phyloP scores from a whole-genome alignment of 2,797 vertebrate species.

The Lates japonicus region DNA sequence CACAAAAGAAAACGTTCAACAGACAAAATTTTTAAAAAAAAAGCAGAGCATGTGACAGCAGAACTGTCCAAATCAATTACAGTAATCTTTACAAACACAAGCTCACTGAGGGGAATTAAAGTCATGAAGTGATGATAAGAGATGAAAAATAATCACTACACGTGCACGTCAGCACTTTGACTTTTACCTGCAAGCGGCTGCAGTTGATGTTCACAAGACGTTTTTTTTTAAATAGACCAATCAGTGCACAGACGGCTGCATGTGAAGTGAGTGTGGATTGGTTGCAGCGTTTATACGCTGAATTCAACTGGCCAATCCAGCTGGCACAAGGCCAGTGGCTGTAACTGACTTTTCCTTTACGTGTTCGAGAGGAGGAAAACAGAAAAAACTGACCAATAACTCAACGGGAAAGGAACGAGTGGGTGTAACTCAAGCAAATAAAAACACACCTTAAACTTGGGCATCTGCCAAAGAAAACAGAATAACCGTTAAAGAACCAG shows the following conservation, averaged over 20 bases:
- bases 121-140: conserved; percentile 27
- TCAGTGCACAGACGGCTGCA: conserved; percentile 26
- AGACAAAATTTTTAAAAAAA: not conserved
- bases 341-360: conserved; percentile 46
- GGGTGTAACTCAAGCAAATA: conserved; percentile 61
- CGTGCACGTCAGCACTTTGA: conserved; percentile 13
- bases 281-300: conserved; percentile 13
- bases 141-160: conserved; percentile 12
- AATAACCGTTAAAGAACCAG: conserved; percentile 63
- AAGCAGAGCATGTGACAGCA: conserved; percentile 27
- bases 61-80: conserved; percentile 13
- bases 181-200: conserved; percentile 20
- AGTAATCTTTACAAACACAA: conserved; percentile 37
- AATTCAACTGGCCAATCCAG: conserved; percentile 19
- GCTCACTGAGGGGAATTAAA: conserved; percentile 4
- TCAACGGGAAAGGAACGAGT: conserved; percentile 63
- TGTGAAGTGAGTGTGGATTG: conserved; percentile 18
- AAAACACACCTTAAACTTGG: conserved; percentile 79
- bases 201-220: not conserved
- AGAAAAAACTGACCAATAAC: conserved; percentile 30
- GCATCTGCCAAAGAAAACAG: conserved; percentile 68
- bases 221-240: conserved; percentile 63
- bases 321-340: conserved; percentile 35
- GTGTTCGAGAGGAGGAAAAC: conserved; percentile 36
- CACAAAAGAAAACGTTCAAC: conserved; percentile 14